phyloP scores from a whole-genome alignment of 2,797 vertebrate genomes.

The Coracias cyanogaster region DNA sequence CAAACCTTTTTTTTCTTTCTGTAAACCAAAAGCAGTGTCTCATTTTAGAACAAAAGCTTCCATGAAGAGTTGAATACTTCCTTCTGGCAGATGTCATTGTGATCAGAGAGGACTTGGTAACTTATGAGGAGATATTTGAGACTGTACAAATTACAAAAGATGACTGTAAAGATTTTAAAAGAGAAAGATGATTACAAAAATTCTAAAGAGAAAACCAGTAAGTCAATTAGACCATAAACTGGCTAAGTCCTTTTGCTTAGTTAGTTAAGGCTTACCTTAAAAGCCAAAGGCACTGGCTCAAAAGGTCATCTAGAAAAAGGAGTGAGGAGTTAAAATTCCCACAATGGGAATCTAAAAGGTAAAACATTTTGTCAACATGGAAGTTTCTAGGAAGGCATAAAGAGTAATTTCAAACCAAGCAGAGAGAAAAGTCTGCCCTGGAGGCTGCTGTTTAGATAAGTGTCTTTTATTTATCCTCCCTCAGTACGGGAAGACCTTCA shows the following conservation, averaged over 20 bases:
- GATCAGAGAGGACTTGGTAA: neutral
- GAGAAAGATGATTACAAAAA: neutral
- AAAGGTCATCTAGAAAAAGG: neutral
- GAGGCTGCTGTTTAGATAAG: conserved; percentile 24
- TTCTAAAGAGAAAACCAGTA: neutral
- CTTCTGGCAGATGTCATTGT: neutral
- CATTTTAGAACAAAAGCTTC: neutral
- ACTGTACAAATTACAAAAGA: neutral
- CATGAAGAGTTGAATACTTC: neutral
- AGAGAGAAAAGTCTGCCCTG: conserved; percentile 21
- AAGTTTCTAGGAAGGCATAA: neutral
- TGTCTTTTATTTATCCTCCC: conserved; percentile 32
- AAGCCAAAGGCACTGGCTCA: neutral
- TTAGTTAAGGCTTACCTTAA: neutral
- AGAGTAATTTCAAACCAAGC: neutral
- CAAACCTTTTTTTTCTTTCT: conserved; percentile 98
- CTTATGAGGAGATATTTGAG: neutral
- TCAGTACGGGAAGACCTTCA: conserved; percentile 5
- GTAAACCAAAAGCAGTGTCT: conserved; percentile 22
- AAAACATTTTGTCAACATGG: neutral
- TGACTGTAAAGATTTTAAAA: neutral
- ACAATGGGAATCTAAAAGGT: neutral
- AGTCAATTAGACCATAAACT: neutral
- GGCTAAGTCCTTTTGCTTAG: neutral
- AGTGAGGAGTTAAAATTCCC: neutral